These are phyloP conservation scores for Tadarida brasiliensis DNA, from an alignment of 2,797 vertebrate genomes.

Conservation along the genomic window DNA sequence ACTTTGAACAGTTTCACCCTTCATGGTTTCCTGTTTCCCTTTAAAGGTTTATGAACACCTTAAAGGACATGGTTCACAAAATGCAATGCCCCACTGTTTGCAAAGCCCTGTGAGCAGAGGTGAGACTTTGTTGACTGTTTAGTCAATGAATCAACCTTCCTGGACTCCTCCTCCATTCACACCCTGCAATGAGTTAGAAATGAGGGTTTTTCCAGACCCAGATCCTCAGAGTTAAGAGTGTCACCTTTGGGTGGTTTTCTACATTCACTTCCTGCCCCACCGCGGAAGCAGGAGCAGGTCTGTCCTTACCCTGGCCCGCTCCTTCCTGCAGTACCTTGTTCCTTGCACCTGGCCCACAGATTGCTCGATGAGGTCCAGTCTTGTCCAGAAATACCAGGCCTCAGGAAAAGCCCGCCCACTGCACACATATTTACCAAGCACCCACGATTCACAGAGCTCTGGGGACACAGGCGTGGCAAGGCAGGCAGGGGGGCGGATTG, in stretches of 20 bases:
- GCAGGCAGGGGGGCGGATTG: fast-evolving
- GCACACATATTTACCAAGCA: not conserved
- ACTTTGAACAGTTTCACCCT: not conserved
- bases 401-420: not conserved
- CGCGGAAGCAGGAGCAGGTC: fast-evolving
- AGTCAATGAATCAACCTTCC: not conserved
- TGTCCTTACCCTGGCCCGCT: not conserved
- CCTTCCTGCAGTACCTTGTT: not conserved
- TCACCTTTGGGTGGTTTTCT: not conserved
- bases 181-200: not conserved
- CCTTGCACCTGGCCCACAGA: not conserved
- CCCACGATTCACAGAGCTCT: not conserved
- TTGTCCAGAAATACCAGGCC: not conserved
- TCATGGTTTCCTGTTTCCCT: not conserved
- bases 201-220: not conserved
- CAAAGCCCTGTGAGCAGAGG: not conserved
- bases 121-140: not conserved
- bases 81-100: not conserved
- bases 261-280: too few species aligned
- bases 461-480: not conserved
- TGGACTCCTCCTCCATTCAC: not conserved
- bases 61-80: not conserved
- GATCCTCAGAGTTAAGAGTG: not conserved
- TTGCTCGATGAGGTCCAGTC: not conserved
- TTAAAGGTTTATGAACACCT: not conserved